Base-by-base conservation (phyloP, 2,113 vertebrate genomes). In the Cyrtonyx montezumae region DNA sequence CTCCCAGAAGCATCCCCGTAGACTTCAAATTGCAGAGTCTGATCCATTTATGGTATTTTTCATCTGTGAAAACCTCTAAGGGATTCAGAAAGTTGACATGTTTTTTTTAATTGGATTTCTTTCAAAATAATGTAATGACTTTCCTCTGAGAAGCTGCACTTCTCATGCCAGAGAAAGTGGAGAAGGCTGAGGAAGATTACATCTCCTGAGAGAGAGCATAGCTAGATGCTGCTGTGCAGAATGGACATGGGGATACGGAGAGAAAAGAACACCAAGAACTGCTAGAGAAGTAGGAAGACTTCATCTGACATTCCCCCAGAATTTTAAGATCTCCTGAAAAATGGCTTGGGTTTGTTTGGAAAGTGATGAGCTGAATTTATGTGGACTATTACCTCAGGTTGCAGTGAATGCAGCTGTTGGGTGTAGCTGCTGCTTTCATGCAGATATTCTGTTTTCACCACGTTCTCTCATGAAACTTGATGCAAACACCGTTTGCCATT, bases 21-120 rank as follows among this genome's bases (percentile, higher is more conserved):
- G 90, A 91, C 65, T 53, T 70, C 61, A 62, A 68, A 65, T 15
- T 65, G 62, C 73, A 65, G 8, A 59, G 69, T 59, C 62, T 81
- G 88, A 51, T 20, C 90, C 86, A 91, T 94, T 86, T 86, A 86
- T 90, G 88, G 92, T 43, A 90, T 88, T 93, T 86, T 81, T 83
- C 43, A 63, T 77, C 73, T 78, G 55, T 28, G 80, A 79, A 65
- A 61, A 34, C 78, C n/a, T 46, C 77, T 8, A 25, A 56, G 76
- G 79, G 48, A 91, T 83, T 94, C 20, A 70, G 83, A 80, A 80
- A 67, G 23, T 68, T 78, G 53, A 40, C 2, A 1, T 68, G 20
- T 4, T 65, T 49, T 65, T 20, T 79, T 4, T 66, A 88, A 88
- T 74, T 93, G 83, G 83, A 62, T 94, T 94, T 86, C 30, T 46